These are phyloP conservation scores for Nomada ruficornis DNA, from an alignment of 2,888 invertebrate genomes.

Conservation along the genomic window DNA sequence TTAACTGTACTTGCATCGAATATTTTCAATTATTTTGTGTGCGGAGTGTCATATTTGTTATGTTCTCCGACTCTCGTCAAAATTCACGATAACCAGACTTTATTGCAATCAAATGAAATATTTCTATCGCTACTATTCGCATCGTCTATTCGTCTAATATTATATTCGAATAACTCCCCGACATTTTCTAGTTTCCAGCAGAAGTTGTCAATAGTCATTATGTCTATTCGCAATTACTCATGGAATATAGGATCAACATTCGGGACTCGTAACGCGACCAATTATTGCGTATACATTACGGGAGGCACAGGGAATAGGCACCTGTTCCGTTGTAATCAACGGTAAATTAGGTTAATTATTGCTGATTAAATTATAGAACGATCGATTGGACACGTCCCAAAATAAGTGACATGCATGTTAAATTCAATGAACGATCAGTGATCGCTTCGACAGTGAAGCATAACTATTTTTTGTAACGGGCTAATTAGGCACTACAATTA, in stretches of 20 bases:
- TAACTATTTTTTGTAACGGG: slow-evolving; percentile 36
- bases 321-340: slow-evolving; percentile 25
- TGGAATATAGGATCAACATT: neutral
- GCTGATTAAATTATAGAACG: slow-evolving; percentile 50
- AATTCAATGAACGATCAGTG: slow-evolving; percentile 39
- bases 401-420: slow-evolving; percentile 34
- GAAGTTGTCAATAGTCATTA: neutral
- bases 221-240: neutral
- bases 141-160: no score
- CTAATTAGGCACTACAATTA: slow-evolving; percentile 30
- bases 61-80: no score
- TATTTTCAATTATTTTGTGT: no score
- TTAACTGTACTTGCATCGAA: no score
- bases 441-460: slow-evolving; percentile 18
- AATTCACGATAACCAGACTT: no score
- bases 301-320: neutral
- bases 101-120: no score
- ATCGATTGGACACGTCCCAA: slow-evolving; percentile 54
- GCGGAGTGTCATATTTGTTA: no score
- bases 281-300: neutral
- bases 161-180: no score
- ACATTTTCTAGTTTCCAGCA: neutral
- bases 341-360: slow-evolving; percentile 41
- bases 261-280: neutral
- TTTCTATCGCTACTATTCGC: no score